phyloP scores from a whole-genome alignment of 2,797 vertebrate species.

The Tokudaia tokunoshimensis region DNA sequence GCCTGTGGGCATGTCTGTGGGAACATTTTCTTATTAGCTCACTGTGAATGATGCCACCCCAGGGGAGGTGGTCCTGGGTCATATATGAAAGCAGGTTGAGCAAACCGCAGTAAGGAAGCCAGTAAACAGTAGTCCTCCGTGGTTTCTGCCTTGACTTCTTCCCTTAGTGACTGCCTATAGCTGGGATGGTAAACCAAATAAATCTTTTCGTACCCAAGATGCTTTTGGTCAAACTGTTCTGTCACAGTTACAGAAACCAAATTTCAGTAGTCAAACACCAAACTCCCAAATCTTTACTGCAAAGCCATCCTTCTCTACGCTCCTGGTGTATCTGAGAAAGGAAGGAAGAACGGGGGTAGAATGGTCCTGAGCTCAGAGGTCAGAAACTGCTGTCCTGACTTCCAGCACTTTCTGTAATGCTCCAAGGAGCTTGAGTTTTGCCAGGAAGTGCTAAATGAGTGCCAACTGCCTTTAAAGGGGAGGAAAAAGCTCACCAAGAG shows the following conservation, averaged over 20 bases:
- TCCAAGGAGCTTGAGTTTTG: neutral
- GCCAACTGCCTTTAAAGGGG: neutral
- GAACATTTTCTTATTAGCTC: neutral
- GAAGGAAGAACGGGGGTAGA: neutral
- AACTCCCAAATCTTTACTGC: neutral
- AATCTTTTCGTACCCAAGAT: neutral
- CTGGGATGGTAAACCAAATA: neutral
- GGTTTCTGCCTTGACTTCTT: neutral
- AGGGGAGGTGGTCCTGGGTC: neutral
- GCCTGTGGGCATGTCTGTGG: neutral
- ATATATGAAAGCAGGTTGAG: neutral
- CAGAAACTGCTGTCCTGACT: neutral
- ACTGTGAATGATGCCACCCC: neutral
- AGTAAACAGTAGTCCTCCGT: neutral
- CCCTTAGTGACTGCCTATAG: neutral
- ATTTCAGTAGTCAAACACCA: neutral
- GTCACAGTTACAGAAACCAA: neutral
- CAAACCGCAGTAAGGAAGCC: neutral
- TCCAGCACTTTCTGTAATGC: neutral
- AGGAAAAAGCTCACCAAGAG: neutral
- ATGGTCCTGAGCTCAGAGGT: neutral
- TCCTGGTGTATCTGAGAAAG: accelerated
- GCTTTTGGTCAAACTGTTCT: neutral
- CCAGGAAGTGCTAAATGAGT: neutral
- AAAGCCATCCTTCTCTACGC: neutral